phyloP scores from a whole-genome alignment of 1,140 invertebrate species.

The Rhopalosiphum maidis region DNA sequence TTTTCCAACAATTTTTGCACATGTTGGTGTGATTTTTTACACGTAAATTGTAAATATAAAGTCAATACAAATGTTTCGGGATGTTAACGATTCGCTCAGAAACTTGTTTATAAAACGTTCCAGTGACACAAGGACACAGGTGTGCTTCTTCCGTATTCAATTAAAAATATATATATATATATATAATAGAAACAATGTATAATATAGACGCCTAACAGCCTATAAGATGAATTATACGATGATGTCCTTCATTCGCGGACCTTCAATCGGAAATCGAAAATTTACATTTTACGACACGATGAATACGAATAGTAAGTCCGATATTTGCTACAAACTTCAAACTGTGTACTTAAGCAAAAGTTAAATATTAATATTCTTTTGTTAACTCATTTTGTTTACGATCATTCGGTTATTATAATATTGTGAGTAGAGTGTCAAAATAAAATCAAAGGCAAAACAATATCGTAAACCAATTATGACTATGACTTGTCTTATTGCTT shows the following conservation, averaged over 20 bases:
- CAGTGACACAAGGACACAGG: neutral
- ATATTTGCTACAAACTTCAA: neutral
- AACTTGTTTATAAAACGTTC: conserved; percentile 4
- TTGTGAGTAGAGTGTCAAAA: neutral
- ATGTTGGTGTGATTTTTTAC: neutral
- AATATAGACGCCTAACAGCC: neutral
- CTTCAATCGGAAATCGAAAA: neutral
- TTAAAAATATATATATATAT: neutral
- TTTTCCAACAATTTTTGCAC: neutral
- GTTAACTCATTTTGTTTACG: neutral
- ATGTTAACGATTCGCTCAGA: neutral
- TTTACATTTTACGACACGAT: neutral
- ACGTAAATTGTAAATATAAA: neutral
- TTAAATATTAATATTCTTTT: neutral
- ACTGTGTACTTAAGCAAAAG: neutral
- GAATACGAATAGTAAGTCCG: neutral
- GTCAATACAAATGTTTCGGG: neutral
- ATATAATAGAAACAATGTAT: neutral
- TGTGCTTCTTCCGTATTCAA: neutral
- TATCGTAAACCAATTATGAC: neutral
- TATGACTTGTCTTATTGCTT: neutral
- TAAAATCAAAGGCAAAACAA: neutral
- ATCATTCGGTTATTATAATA: neutral
- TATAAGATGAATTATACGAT: neutral
- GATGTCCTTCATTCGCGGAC: neutral